Percentiles rank a stretch among this genome's conserved stretches.
These are phyloP conservation scores for Scaeva pyrastri DNA, from an alignment of 2,888 invertebrate species.

Conservation along the genomic window DNA sequence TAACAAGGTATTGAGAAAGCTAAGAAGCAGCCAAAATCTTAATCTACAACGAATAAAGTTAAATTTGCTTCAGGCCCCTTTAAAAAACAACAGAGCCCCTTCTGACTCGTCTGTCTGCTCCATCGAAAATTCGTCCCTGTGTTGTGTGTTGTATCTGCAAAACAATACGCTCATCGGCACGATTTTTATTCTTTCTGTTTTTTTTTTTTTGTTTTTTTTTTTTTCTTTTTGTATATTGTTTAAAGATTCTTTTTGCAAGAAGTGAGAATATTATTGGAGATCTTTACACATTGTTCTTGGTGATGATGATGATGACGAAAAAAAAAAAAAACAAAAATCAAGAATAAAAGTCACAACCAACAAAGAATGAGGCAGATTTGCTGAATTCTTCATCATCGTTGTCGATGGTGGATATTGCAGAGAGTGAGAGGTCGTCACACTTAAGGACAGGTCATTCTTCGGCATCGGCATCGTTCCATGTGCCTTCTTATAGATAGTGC, in stretches of 20 bases:
- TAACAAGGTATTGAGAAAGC: too few species aligned
- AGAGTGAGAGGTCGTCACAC: slow-evolving; percentile 67
- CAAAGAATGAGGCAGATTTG: slow-evolving; percentile 24
- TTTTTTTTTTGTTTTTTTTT: slow-evolving; percentile 6
- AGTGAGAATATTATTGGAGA: slow-evolving; percentile 66
- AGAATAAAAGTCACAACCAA: slow-evolving; percentile 1
- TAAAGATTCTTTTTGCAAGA: slow-evolving; percentile 38
- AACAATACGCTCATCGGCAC: slow-evolving; percentile 63
- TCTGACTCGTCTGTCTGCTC: too few species aligned
- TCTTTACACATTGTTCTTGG: slow-evolving; percentile 53
- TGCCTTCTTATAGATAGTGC: not conserved
- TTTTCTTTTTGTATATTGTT: slow-evolving; percentile 14
- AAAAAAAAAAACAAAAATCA: not conserved
- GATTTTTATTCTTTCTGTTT: slow-evolving; percentile 22
- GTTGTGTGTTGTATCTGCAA: slow-evolving; percentile 35
- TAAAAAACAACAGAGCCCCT: not conserved
- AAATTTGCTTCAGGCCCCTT: not conserved
- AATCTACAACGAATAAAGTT: not conserved
- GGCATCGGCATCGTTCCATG: not conserved
- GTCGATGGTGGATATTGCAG: not conserved
- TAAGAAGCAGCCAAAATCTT: not conserved
- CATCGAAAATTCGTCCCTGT: not conserved
- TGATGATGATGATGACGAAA: not conserved
- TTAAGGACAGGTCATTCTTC: slow-evolving; percentile 66
- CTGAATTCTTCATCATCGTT: slow-evolving; percentile 40